These are phyloP conservation scores for Elymnias hypermnestra DNA, from an alignment of 1,140 invertebrate species.

Conservation along the genomic window DNA sequence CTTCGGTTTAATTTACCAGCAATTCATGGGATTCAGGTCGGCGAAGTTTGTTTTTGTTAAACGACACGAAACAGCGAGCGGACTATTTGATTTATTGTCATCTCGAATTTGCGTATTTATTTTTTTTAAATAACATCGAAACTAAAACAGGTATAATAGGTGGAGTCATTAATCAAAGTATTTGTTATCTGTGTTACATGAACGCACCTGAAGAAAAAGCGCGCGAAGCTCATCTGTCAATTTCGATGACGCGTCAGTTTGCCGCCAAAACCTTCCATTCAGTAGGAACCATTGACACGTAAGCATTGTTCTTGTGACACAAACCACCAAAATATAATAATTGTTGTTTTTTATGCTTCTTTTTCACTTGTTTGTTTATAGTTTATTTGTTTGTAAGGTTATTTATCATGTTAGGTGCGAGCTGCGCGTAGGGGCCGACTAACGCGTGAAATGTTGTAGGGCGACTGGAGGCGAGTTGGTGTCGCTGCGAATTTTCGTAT, in stretches of 20 bases:
- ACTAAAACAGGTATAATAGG: background rate
- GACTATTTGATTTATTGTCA: constrained; percentile 4
- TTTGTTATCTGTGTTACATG: constrained; percentile 47
- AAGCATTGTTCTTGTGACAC: constrained; percentile 50
- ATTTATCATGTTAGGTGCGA: constrained; percentile 17
- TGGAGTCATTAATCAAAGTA: constrained; percentile 40
- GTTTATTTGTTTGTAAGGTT: constrained; percentile 18
- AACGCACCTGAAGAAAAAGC: constrained; percentile 67
- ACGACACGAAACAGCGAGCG: constrained; percentile 35
- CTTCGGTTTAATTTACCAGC: constrained; percentile 28
- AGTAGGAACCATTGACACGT: constrained; percentile 43
- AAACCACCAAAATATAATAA: constrained; percentile 25
- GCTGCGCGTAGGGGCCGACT: constrained; percentile 52
- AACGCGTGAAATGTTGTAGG: constrained; percentile 58
- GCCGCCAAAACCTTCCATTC: constrained; percentile 55
- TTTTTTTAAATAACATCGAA: constrained; percentile 1
- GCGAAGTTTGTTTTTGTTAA: constrained; percentile 38
- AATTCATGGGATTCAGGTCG: constrained; percentile 44
- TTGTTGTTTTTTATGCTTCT: constrained; percentile 16
- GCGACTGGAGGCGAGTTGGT: constrained; percentile 49
- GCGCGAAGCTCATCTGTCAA: constrained; percentile 67
- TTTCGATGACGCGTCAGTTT: constrained; percentile 45
- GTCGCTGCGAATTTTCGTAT: constrained; percentile 57
- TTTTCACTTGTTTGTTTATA: constrained; percentile 4
- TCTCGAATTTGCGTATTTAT: background rate